phyloP scores from a whole-genome alignment of 1,140 invertebrate genomes.

The Cherax quadricarinatus region DNA sequence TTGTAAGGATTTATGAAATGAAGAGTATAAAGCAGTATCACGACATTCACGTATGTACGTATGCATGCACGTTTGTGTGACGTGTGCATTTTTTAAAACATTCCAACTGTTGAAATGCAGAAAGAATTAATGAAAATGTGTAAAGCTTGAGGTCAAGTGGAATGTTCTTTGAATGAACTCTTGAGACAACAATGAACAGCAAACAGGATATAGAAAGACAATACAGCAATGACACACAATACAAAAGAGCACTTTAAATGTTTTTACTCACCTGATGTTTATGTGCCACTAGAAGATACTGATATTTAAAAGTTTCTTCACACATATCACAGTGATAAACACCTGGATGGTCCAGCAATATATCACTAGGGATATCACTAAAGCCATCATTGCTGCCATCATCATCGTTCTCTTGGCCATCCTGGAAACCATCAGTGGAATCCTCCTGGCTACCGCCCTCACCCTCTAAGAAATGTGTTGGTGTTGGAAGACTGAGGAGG shows the following conservation, averaged over 20 bases:
- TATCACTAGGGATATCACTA: constrained; percentile 47
- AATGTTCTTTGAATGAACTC: too few species aligned
- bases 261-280: constrained; percentile 57
- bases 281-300: constrained; percentile 66
- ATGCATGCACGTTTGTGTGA: too few species aligned
- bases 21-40: too few species aligned
- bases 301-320: constrained; percentile 70
- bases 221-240: too few species aligned
- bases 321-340: constrained; percentile 70
- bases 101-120: too few species aligned
- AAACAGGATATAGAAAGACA: too few species aligned
- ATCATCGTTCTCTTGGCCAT: constrained; percentile 35
- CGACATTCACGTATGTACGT: too few species aligned
- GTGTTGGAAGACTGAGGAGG: constrained; percentile 59
- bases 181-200: too few species aligned
- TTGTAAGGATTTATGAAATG: too few species aligned
- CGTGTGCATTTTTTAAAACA: too few species aligned
- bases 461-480: constrained; percentile 58
- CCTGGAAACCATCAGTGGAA: background rate
- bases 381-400: constrained; percentile 39
- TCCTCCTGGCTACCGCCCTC: constrained; percentile 42
- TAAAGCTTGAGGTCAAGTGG: too few species aligned
- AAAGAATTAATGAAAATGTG: too few species aligned
- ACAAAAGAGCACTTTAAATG: background rate
- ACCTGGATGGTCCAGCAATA: constrained; percentile 60